Evolutionary conservation across 2,797 vertebrate genomes (phyloP).

Genomic region (Acipenser oxyrinchus): DNA sequence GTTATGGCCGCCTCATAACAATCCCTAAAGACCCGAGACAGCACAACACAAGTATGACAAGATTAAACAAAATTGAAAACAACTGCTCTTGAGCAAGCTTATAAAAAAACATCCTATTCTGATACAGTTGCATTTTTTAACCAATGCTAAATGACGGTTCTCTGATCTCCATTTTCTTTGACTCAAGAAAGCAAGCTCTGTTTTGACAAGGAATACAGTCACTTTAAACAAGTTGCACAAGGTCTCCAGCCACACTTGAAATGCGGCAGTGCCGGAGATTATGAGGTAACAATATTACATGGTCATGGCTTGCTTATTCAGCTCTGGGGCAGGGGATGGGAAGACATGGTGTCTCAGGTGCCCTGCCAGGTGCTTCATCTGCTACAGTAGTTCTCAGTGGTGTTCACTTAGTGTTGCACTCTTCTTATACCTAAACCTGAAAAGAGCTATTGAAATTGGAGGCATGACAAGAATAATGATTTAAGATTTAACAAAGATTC

Average conservation of each 20-base stretch:
- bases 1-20: too few species aligned
- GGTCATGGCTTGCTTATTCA: conserved; percentile 30
- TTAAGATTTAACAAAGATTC: too few species aligned
- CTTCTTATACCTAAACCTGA: neutral
- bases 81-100: too few species aligned
- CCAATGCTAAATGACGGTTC: too few species aligned
- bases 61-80: too few species aligned
- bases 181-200: too few species aligned
- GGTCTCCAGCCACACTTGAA: conserved; percentile 57
- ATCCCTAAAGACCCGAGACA: too few species aligned
- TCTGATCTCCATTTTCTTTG: too few species aligned
- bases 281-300: conserved; percentile 57
- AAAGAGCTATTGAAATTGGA: neutral
- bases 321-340: conserved; percentile 16
- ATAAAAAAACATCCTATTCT: too few species aligned
- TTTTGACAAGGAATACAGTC: conserved; percentile 44
- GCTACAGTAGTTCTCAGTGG: conserved; percentile 15
- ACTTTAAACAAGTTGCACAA: conserved; percentile 31
- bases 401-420: neutral
- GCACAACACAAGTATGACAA: too few species aligned
- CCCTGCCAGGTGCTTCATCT: conserved; percentile 15
- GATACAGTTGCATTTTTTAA: too few species aligned
- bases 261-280: conserved; percentile 45
- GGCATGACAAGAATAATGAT: neutral
- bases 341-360: neutral